These are phyloP conservation scores for Lophochroa leadbeateri DNA, from an alignment of 2,113 vertebrate species.

Conservation along the genomic window DNA sequence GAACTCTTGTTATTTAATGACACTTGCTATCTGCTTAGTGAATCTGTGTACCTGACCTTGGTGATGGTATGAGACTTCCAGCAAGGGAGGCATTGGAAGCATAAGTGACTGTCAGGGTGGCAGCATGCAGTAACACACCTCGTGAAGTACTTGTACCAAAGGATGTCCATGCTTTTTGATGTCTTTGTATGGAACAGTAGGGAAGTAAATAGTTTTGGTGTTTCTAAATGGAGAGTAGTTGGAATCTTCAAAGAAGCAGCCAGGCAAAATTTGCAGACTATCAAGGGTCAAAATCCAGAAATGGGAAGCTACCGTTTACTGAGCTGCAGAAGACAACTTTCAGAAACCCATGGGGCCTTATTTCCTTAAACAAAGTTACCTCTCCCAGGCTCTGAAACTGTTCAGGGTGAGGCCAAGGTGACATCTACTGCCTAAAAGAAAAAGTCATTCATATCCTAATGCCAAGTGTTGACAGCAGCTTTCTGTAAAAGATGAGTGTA, in stretches of 20 bases:
- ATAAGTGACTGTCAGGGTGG: neutral
- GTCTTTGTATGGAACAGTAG: neutral
- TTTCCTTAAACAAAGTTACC: neutral
- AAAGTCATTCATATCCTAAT: neutral
- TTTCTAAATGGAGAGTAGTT: neutral
- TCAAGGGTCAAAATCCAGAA: neutral
- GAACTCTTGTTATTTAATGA: neutral
- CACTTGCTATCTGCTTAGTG: neutral
- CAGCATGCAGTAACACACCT: rapidly evolving
- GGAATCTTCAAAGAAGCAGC: neutral
- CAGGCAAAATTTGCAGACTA: neutral
- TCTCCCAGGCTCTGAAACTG: neutral
- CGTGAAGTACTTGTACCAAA: neutral
- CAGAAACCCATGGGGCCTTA: neutral
- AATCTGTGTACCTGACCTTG: no score
- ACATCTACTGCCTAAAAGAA: neutral
- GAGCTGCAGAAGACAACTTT: neutral
- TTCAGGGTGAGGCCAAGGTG: neutral
- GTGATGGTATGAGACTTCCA: neutral
- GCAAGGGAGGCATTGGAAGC: neutral
- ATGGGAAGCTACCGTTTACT: neutral
- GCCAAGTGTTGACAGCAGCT: neutral
- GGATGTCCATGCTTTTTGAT: rapidly evolving
- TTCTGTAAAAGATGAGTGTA: neutral
- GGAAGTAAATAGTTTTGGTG: neutral